Percentiles rank a stretch among this genome's conserved stretches.
Conservation (phyloP, 2,797 vertebrate genomes). For the Myioborus melanocephalus region DNA sequence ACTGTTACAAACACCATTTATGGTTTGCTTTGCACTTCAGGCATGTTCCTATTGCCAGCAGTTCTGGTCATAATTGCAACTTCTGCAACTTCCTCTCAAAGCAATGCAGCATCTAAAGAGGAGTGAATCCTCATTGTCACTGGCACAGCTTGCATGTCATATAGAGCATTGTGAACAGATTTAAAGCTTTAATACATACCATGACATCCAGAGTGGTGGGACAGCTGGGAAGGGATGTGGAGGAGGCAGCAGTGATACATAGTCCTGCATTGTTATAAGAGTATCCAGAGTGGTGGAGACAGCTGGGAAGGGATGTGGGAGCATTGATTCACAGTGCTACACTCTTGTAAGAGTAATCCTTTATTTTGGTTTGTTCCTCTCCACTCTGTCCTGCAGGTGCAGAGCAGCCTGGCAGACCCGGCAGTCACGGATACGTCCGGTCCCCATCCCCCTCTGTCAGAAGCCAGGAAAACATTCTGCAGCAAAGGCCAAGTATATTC, state of each 20-base stretch:
- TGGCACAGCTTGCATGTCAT: background rate
- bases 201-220: background rate
- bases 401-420: slow-evolving; percentile 89
- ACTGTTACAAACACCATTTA: background rate
- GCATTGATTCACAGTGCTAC: background rate
- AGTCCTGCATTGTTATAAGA: background rate
- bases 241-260: background rate
- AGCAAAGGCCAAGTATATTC: slow-evolving; percentile 95
- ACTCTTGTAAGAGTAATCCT: background rate
- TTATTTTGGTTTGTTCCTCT: background rate
- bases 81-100: background rate
- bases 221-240: background rate
- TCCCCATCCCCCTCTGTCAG: slow-evolving; percentile 91
- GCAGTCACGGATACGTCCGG: slow-evolving; percentile 90
- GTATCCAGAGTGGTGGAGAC: background rate
- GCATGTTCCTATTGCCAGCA: background rate
- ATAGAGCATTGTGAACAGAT: background rate
- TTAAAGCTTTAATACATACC: background rate
- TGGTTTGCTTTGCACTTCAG: background rate
- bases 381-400: slow-evolving; percentile 65
- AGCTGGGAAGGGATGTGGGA: background rate
- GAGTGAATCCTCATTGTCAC: background rate
- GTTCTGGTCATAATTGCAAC: background rate
- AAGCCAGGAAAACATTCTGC: slow-evolving; percentile 88
- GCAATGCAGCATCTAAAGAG: background rate